Conservation (phyloP, 2,888 invertebrate species). For the Philereme transversata region DNA sequence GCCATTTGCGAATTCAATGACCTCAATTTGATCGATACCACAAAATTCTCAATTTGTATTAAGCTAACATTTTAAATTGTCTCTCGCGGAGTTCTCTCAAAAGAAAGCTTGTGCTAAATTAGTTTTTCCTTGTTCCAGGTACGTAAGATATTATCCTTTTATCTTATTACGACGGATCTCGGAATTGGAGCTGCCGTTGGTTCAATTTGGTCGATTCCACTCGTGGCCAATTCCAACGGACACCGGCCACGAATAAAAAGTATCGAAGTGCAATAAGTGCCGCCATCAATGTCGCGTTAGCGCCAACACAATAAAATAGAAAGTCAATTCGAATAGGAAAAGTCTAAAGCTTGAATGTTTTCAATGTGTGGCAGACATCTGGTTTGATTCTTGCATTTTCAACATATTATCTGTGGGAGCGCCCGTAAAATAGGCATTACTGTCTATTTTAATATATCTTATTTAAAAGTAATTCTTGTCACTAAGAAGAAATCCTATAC, state of each 20-base stretch:
- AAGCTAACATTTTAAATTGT: not conserved
- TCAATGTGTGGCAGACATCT: slow-evolving; percentile 34
- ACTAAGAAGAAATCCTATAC: too few species aligned
- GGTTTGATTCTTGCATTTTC: slow-evolving; percentile 21
- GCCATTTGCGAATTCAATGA: not conserved
- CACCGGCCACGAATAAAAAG: slow-evolving; percentile 62
- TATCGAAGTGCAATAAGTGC: slow-evolving; percentile 76
- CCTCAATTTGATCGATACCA: not conserved
- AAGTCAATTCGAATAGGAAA: slow-evolving; percentile 67
- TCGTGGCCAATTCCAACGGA: slow-evolving; percentile 57
- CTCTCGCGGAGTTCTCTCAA: not conserved
- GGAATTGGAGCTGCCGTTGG: slow-evolving; percentile 35
- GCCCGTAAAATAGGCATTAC: too few species aligned
- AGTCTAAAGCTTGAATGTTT: slow-evolving; percentile 46
- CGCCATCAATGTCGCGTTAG: slow-evolving; percentile 79
- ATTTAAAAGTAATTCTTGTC: too few species aligned
- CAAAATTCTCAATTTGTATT: not conserved
- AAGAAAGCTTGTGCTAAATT: slow-evolving; percentile 24
- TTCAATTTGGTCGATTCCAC: slow-evolving; percentile 56
- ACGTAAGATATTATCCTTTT: slow-evolving; percentile 41
- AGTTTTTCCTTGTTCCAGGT: slow-evolving; percentile 59
- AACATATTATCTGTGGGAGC: slow-evolving; percentile 30
- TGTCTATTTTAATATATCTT: too few species aligned
- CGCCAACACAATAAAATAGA: slow-evolving; percentile 80
- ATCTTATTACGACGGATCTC: slow-evolving; percentile 42